Evolutionary conservation across 64 coral and sea anemone species (phyloP).

Genomic region (Cladopsammia gracilis): DNA sequence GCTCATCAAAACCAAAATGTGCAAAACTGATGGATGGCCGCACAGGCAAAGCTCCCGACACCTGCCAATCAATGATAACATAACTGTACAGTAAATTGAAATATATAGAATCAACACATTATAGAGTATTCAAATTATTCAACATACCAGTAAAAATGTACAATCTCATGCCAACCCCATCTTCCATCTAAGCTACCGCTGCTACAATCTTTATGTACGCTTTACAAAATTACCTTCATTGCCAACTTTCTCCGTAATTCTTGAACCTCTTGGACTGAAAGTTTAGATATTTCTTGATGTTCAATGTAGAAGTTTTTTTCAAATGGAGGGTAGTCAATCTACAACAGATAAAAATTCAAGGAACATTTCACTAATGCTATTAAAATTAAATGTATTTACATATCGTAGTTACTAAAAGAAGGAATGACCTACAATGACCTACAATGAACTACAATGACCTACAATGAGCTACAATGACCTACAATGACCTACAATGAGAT

Average conservation of each 20-base stretch:
- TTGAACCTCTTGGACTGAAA: constrained; percentile 70
- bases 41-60: constrained; percentile 90
- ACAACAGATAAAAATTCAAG: background rate
- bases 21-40: constrained; percentile 97
- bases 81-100: background rate
- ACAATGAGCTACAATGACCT: no score
- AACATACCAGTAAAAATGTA: no score
- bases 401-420: no score
- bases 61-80: constrained; percentile 64
- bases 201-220: background rate
- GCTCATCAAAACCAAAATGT: constrained; percentile 97
- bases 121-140: no score
- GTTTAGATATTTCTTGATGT: constrained; percentile 87
- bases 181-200: no score
- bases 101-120: no score
- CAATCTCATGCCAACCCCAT: no score
- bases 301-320: constrained; percentile 97
- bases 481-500: no score
- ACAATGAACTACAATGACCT: no score
- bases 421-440: no score
- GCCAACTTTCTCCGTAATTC: constrained; percentile 88
- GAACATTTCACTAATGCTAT: background rate
- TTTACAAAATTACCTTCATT: constrained; percentile 78
- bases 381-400: no score
- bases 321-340: constrained; percentile 94